Evolutionary conservation across 2,113 vertebrate species (phyloP).

Genomic region (Bujurquina vittata): DNA sequence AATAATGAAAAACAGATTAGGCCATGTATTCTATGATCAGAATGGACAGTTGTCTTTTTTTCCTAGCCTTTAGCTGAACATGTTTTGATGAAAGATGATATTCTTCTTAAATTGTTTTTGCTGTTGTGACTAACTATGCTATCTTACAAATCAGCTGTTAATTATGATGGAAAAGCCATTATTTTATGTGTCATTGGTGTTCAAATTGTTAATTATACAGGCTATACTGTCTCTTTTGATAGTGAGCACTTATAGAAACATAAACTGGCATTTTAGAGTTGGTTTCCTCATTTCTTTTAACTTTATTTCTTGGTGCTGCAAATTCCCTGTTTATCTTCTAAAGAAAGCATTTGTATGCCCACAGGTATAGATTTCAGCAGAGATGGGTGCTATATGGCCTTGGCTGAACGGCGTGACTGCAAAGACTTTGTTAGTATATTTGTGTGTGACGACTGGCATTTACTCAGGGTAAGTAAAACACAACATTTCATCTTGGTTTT

Average conservation of each 20-base stretch:
- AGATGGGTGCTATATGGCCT: slow-evolving; percentile 92
- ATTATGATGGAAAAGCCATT: background rate
- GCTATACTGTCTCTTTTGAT: background rate
- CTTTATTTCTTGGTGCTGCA: background rate
- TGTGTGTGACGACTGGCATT: slow-evolving; percentile 95
- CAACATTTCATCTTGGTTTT: background rate
- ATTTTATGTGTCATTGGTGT: background rate
- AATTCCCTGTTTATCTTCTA: background rate
- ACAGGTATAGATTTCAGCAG: slow-evolving; percentile 91
- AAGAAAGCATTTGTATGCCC: background rate
- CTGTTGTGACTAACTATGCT: background rate
- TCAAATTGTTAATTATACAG: background rate
- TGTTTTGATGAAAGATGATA: background rate
- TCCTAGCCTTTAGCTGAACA: background rate
- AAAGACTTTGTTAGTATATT: slow-evolving; percentile 95
- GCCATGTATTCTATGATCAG: slow-evolving; percentile 6
- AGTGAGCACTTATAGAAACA: background rate
- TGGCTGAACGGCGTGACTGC: slow-evolving; percentile 95
- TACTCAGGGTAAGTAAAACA: slow-evolving; percentile 86
- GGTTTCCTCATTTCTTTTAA: background rate
- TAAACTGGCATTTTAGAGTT: background rate
- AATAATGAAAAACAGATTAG: slow-evolving; percentile 13
- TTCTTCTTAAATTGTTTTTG: background rate
- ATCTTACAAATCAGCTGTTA: background rate
- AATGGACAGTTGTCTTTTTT: background rate